Conservation (phyloP, 1,140 invertebrate species). For the Pseudomyrmex flavicornis region DNA sequence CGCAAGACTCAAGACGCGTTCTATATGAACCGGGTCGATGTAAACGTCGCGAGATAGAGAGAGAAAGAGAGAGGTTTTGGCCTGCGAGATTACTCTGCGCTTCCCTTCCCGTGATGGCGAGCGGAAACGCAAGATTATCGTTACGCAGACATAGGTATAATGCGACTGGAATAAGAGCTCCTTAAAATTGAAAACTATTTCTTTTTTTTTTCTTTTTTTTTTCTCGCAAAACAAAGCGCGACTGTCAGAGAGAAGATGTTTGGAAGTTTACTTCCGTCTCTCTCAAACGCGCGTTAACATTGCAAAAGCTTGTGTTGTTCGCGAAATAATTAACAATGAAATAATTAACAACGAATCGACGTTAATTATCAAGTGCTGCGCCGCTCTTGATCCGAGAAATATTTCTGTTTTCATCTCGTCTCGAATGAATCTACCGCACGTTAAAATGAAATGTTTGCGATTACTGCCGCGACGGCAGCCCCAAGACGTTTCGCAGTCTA, state of each 20-base stretch:
- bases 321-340: neutral
- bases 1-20: slow-evolving; percentile 55
- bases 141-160: neutral
- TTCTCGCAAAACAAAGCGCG: neutral
- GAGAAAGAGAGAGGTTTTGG: slow-evolving; percentile 43
- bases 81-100: slow-evolving; percentile 38
- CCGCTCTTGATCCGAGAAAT: neutral
- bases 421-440: too few species aligned
- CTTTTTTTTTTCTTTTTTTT: too few species aligned
- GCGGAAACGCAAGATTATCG: slow-evolving; percentile 50
- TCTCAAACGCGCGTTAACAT: neutral
- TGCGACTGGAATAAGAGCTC: slow-evolving; percentile 23
- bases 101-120: slow-evolving; percentile 39
- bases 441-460: neutral
- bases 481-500: slow-evolving; percentile 8
- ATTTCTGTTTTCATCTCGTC: too few species aligned
- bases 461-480: neutral
- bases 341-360: neutral
- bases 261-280: neutral
- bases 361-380: neutral
- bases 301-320: too few species aligned
- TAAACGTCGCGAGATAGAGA: slow-evolving; percentile 48
- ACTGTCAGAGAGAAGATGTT: neutral
- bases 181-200: neutral
- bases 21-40: slow-evolving; percentile 40